Evolutionary conservation across 2,888 invertebrate species (phyloP), one percentile per base, ranked within the genome.

Genomic region (Eupelmus urozonus): DNA sequence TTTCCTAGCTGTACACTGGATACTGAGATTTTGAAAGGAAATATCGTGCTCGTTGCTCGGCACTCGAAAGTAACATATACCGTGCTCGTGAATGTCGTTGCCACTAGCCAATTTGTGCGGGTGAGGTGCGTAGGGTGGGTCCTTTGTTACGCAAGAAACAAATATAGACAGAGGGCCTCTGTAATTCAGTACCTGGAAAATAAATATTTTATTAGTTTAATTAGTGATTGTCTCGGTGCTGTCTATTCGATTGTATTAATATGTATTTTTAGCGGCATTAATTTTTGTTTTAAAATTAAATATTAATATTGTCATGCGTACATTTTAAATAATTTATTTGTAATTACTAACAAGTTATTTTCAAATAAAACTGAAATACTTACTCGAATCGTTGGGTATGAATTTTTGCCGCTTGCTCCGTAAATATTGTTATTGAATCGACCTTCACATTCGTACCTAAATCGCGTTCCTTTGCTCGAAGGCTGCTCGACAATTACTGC

Each of bases 361-460:
- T n/a, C n/a, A n/a, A n/a, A n/a, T n/a, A n/a, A n/a, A n/a, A 5
- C 9, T 51, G n/a, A 51, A 51, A 4, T 1, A 18, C 70, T 86
- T 82, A 98, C 95, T 92, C 95, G 94, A 83, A 98, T 97, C 29
- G 96, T 94, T 78, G 98, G 98, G 91, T 93, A 98, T 86, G 98
- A 97, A n/a, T 95, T 92, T 9, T 95, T 95, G 86, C 96, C 96
- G 88, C 93, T 94, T 70, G 94, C 94, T 73, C 98, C 98, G 60
- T 97, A 97, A 85, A 98, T 63, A 29, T 11, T 96, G 83, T 97
- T 97, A 51, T 98, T 98, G 79, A 98, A 98, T 87, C 98, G 93
- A 3, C 98, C 98, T 90, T 98, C 98, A 91, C 98, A 98, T 88
- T 97, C 96, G 90, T 98, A 98, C 11, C 97, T 93, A 90, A 97